Conservation (phyloP, 2,888 invertebrate genomes). For the Boloria euphrosyne region DNA sequence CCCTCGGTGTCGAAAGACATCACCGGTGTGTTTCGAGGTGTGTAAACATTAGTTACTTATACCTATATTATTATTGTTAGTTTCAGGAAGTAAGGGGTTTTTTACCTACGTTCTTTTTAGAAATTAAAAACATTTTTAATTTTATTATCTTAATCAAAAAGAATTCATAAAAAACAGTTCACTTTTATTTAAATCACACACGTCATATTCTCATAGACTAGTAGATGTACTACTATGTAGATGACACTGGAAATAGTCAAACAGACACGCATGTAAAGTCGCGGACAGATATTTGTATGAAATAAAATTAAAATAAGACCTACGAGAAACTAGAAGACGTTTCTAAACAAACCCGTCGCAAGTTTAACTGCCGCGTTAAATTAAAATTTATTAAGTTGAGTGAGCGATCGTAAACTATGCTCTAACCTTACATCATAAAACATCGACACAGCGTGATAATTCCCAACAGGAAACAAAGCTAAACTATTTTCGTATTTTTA, state of each 20-base stretch:
- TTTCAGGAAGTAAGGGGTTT: slow-evolving; percentile 6
- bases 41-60: slow-evolving; percentile 18
- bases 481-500: background rate
- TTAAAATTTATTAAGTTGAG: slow-evolving; percentile 25
- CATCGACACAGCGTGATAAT: slow-evolving; percentile 6
- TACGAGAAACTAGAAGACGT: background rate
- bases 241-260: background rate
- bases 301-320: background rate
- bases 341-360: slow-evolving; percentile 7
- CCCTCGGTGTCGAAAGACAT: slow-evolving; percentile 52
- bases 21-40: slow-evolving; percentile 29
- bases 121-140: background rate
- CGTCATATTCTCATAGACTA: too few species aligned
- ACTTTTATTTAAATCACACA: too few species aligned
- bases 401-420: slow-evolving; percentile 37
- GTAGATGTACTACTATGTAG: too few species aligned
- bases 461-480: background rate
- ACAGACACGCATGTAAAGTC: background rate
- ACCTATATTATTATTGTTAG: slow-evolving; percentile 12
- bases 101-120: background rate
- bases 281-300: background rate
- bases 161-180: too few species aligned
- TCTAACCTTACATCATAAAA: slow-evolving; percentile 18
- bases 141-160: background rate
- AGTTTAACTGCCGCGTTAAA: slow-evolving; percentile 26